Conservation (phyloP, 2,113 vertebrate species). For the Phaethornis superciliosus region DNA sequence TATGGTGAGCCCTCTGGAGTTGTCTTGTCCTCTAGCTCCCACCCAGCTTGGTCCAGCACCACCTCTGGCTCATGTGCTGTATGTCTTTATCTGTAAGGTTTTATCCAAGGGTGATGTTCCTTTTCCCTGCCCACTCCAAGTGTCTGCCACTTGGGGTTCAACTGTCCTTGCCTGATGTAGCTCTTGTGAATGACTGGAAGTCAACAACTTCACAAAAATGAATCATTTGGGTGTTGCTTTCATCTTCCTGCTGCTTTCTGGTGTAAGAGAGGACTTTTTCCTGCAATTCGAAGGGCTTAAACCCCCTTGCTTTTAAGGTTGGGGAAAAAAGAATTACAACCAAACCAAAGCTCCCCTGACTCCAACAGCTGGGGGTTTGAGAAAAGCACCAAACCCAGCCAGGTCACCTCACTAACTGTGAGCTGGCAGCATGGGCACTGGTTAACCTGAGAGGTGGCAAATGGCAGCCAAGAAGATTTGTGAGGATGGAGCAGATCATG, state of each 20-base stretch:
- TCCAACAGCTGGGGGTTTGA: neutral
- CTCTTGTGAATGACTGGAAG: neutral
- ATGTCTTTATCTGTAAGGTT: neutral
- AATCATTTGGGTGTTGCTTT: neutral
- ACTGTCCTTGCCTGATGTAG: rapidly evolving
- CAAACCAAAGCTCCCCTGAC: neutral
- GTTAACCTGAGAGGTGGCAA: neutral
- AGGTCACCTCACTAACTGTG: neutral
- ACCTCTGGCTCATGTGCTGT: rapidly evolving
- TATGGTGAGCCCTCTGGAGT: neutral
- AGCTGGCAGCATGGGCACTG: neutral
- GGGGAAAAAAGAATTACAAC: neutral
- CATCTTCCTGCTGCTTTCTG: neutral
- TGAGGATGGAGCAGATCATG: neutral
- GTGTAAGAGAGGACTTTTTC: rapidly evolving
- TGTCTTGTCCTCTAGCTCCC: neutral
- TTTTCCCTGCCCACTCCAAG: neutral
- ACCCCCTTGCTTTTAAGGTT: neutral
- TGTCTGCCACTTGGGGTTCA: neutral
- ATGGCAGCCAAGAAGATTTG: neutral
- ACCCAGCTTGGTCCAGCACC: neutral
- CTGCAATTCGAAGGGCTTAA: neutral
- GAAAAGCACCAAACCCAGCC: neutral
- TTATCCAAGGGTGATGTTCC: neutral
- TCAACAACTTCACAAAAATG: neutral